Evolutionary conservation across 2,113 vertebrate species (phyloP), one percentile per base, ranked within the genome.

Genomic region (Uria aalge): DNA sequence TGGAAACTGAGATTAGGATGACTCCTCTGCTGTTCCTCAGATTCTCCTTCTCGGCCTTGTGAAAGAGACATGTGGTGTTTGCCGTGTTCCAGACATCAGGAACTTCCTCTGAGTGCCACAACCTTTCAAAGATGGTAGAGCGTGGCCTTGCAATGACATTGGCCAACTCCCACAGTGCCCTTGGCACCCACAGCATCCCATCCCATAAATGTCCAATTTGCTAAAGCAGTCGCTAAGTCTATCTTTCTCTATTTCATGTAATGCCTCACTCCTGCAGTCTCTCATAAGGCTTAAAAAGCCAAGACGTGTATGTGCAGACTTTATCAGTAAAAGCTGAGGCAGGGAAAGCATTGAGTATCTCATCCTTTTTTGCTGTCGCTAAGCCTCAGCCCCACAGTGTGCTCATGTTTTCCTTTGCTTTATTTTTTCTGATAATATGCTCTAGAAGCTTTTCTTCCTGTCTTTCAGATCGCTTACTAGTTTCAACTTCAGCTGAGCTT

Each of bases 401-500:
- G 71, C 15, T 62, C 7, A 21, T 89, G 26, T 93, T 89, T 77
- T 66, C 24, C 36, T 79, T 82, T 69, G 67, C n/a, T 80, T 86
- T 89, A 41, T 45, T 73, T 88, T 89, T 90, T 60, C 63, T 83
- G 43, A 64, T 76, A 81, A 53, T 73, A 43, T 29, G 18, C 30
- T 64, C 34, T 40, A 64, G 83, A 92, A 91, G 24, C 30, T 56
- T 89, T 86, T 55, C 43, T 55, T 92, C 56, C 79, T 19, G 6
- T 64, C 57, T 88, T 92, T 94, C n/a, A 69, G 24, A 68, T 90
- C 8, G 3, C 62, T 76, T 53, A 36, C 67, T 69, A 73, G 36
- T 80, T 90, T 93, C 62, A 72, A 45, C 69, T 82, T 82, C 47
- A 87, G 48, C 50, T 92, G 90, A 93, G 55, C 72, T 96, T 96